Percentiles rank a stretch among this genome's conserved stretches.
These are phyloP conservation scores for Centropyge bicolor DNA, from an alignment of 2,797 vertebrate genomes.

Conservation along the genomic window DNA sequence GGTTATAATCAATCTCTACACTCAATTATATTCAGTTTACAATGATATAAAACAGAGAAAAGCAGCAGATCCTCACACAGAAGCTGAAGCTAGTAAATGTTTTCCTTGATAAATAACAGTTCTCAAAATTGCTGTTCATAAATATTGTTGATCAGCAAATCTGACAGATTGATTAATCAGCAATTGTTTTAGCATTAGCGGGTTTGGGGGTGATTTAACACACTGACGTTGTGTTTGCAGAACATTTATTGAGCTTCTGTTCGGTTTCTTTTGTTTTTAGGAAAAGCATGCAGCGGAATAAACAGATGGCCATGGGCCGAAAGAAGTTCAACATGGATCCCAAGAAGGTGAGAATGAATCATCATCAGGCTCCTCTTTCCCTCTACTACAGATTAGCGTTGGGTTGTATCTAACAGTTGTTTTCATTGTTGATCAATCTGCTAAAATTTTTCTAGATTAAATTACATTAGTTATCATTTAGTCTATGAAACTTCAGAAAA, in stretches of 20 bases:
- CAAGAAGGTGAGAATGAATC: slow-evolving; percentile 89
- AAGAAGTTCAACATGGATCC: slow-evolving; percentile 99
- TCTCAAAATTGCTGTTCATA: too few species aligned
- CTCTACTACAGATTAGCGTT: background rate
- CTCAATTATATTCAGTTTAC: too few species aligned
- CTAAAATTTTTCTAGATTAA: background rate
- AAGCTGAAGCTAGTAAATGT: too few species aligned
- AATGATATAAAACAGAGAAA: too few species aligned
- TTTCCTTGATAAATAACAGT: too few species aligned
- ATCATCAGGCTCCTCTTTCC: background rate
- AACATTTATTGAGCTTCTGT: background rate
- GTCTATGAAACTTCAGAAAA: background rate
- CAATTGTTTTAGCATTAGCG: background rate
- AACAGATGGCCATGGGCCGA: slow-evolving; percentile 97
- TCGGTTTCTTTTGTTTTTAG: slow-evolving; percentile 74
- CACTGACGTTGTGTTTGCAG: background rate
- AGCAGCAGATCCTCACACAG: too few species aligned
- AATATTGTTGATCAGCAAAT: background rate
- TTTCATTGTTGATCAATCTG: background rate
- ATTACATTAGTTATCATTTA: background rate
- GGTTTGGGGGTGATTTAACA: background rate
- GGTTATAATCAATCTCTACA: background rate
- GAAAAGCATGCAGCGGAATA: slow-evolving; percentile 99
- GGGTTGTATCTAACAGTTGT: background rate
- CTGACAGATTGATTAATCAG: background rate